Evolutionary conservation across 1,140 invertebrate species (phyloP).

Genomic region (Leguminivora glycinivorella): DNA sequence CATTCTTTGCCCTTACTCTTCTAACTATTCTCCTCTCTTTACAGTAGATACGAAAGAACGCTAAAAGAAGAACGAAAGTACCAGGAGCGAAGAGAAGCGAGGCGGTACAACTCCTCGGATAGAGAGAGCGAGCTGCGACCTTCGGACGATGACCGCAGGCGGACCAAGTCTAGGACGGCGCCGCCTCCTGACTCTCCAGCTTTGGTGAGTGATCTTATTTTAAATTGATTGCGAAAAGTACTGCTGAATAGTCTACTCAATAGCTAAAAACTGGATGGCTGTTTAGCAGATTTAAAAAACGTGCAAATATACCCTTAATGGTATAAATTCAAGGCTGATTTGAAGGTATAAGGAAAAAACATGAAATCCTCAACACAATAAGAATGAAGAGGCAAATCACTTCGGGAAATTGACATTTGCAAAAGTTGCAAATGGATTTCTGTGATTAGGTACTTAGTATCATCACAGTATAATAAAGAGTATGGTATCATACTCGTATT

Average conservation of each 20-base stretch:
- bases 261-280: too few relatives aligned
- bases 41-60: constrained; percentile 55
- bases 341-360: too few relatives aligned
- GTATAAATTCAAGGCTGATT: too few relatives aligned
- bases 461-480: too few relatives aligned
- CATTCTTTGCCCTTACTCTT: too few relatives aligned
- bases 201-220: constrained; percentile 54
- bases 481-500: too few relatives aligned
- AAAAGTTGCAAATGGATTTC: neutral
- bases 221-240: neutral
- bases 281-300: too few relatives aligned
- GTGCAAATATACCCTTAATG: too few relatives aligned
- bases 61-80: constrained; percentile 61
- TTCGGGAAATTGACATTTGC: neutral
- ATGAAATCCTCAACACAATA: too few relatives aligned
- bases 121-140: constrained; percentile 62
- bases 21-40: neutral
- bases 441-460: neutral
- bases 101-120: constrained; percentile 60
- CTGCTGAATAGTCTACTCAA: too few relatives aligned
- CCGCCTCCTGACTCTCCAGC: constrained; percentile 66
- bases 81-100: constrained; percentile 58
- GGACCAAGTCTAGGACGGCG: constrained; percentile 55
- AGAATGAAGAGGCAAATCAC: too few relatives aligned
- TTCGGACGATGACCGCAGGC: constrained; percentile 61